Evolutionary conservation across 1,140 invertebrate species (phyloP), one percentile per base, ranked within the genome.

Genomic region (Lordiphosa mommai): DNA sequence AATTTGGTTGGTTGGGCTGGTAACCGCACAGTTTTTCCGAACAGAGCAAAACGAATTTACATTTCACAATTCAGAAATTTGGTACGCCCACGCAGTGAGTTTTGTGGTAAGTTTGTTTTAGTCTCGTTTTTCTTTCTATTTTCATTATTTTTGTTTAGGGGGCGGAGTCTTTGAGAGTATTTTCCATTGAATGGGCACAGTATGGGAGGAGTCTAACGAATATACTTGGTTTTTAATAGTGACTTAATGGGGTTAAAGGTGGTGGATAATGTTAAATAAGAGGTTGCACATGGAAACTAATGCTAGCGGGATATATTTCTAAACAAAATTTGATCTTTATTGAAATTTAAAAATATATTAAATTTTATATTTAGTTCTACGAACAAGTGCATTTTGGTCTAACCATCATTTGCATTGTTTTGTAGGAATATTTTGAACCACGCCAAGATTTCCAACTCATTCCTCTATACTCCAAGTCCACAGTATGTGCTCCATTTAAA

Each of bases 21-120:
- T 72, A 77, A 79, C 73, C 73, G 69, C 73, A 79, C 63, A 53
- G 68, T 72, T 72, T 67, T 72, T 74, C 72, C 23, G 6, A 64
- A 49, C 60, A 77, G 63, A 73, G 74, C 73, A 77, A 72, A 27
- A 69, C 73, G 73, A 77, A 77, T 77, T 65, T 38, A 27, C 23
- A 27, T 27, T 27, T 27, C 23, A 23, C 70, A 33, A 77, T n/a
- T n/a, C n/a, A n/a, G n/a, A n/a, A n/a, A n/a, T 77, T 77, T 32
- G 73, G 58, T 52, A 73, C 73, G 73, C 74, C 74, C 60, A 63
- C 60, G 59, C 60, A 63, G 60, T 37, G 56, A 30, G 52, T 41
- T 59, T 80, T 77, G 73, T 73, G 58, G 73, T 77, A 79, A 52
- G 30, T 44, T 63, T 52, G 58, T 63, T 23, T 63, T 5, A 27